Evolutionary conservation across 2,888 invertebrate species (phyloP), one percentile per base, ranked within the genome.

Genomic region (Steinernema carpocapsae): DNA sequence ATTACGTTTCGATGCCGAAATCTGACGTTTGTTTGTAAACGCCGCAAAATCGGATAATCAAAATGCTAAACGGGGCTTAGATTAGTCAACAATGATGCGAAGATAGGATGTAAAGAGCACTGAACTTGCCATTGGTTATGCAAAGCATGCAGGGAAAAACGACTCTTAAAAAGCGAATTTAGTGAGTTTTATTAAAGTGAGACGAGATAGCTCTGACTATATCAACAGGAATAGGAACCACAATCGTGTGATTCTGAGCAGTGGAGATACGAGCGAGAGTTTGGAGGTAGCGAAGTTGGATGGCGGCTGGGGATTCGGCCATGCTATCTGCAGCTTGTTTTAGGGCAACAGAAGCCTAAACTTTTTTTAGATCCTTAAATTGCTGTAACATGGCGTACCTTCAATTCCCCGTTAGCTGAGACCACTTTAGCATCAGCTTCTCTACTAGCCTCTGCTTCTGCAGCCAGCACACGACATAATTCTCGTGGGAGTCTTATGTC

Each of bases 371-470:
- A 45, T 0, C 1, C 1, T 14, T 1, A 56, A 19, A 17, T n/a
- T 10, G n/a, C 7, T 43, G 3, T 72, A 24, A 17, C 51, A 70
- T 26, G 10, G 48, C 64, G 46, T 72, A 79, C 80, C 70, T 80
- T 79, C 22, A 82, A 45, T 56, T 80, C 81, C 3, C 85, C 85
- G 17, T 77, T 76, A 0, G 84, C 84, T 22, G 77, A 78, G 10
- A 85, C 85, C 14, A 84, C 81, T 70, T 79, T 82, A 4, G 85
- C 85, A 48, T 84, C 84, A 56, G 82, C 83, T 72, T 81, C 80
- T n/a, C 84, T 52, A 7, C 80, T 77, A 2, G 85, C 85, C 76
- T 85, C 85, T 2, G 85, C 85, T 78, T 85, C 85, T 0, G 82
- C 82, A 0, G 85, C 85, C 79, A 85, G 77, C 17, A 81, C 81